Conservation (phyloP, 1,140 invertebrate species). For the Drosophila prosaltans region DNA sequence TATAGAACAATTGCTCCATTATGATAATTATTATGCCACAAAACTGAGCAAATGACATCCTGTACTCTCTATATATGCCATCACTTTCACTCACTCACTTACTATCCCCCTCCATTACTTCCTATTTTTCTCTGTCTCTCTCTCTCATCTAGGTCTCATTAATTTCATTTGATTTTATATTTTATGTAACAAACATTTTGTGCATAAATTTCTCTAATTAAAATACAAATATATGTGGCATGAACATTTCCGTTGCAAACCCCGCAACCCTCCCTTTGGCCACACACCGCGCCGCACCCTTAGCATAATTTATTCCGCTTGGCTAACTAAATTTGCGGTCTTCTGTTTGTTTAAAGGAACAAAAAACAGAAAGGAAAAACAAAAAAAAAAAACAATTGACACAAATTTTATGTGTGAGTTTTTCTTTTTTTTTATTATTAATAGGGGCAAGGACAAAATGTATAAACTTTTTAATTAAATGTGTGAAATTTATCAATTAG, state of each 20-base stretch:
- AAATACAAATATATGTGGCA: constrained; percentile 55
- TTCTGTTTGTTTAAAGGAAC: constrained; percentile 48
- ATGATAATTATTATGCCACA: constrained; percentile 55
- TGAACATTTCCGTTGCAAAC: constrained; percentile 40
- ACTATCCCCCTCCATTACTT: too few species aligned
- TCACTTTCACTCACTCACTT: too few species aligned
- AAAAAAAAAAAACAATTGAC: constrained; percentile 49
- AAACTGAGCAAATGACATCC: constrained; percentile 37
- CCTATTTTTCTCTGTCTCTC: not conserved
- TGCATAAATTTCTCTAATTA: constrained; percentile 56
- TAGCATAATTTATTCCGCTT: constrained; percentile 65
- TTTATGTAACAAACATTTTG: constrained; percentile 38
- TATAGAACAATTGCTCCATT: constrained; percentile 32
- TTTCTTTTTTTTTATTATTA: constrained; percentile 19
- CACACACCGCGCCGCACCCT: not conserved
- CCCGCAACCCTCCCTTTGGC: not conserved
- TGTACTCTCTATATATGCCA: not conserved
- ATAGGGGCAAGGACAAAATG: constrained; percentile 40
- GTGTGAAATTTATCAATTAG: constrained; percentile 64
- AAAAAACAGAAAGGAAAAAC: not conserved
- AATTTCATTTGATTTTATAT: constrained; percentile 57
- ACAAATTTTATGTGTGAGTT: constrained; percentile 55
- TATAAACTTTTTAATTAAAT: constrained; percentile 73
- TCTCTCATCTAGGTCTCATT: constrained; percentile 24
- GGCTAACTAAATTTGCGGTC: constrained; percentile 70